Evolutionary conservation across 2,888 invertebrate genomes (phyloP).

Genomic region (Subacronicta megacephala): DNA sequence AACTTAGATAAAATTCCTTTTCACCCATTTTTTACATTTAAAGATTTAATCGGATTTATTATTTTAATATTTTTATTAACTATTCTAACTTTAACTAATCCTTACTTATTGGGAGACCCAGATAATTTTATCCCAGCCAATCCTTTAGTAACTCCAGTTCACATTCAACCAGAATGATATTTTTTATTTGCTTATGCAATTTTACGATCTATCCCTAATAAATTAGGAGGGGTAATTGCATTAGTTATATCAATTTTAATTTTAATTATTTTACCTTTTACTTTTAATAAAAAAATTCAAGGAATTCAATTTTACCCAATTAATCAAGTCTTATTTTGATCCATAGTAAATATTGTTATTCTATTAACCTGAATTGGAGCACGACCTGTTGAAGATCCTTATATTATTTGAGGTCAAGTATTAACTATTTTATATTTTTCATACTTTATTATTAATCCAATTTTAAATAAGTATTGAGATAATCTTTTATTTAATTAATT

Average conservation of each 20-base stretch:
- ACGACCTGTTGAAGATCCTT: slow-evolving; percentile 92
- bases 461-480: slow-evolving; percentile 88
- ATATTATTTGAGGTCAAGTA: slow-evolving; percentile 90
- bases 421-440: slow-evolving; percentile 90
- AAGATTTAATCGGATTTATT: slow-evolving; percentile 91
- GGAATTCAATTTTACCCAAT: slow-evolving; percentile 90
- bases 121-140: slow-evolving; percentile 94
- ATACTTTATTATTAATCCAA: slow-evolving; percentile 88
- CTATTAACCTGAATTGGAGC: slow-evolving; percentile 93
- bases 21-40: slow-evolving; percentile 91
- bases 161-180: slow-evolving; percentile 96
- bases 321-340: slow-evolving; percentile 91
- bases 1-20: slow-evolving; percentile 92
- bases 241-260: slow-evolving; percentile 91
- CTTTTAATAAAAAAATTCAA: slow-evolving; percentile 89
- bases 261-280: slow-evolving; percentile 90
- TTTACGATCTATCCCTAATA: slow-evolving; percentile 94
- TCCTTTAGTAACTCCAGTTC: slow-evolving; percentile 91
- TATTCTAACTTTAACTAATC: slow-evolving; percentile 86
- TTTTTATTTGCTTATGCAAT: slow-evolving; percentile 95
- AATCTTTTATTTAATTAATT: slow-evolving; percentile 85
- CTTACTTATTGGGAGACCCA: slow-evolving; percentile 91
- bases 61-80: slow-evolving; percentile 87
- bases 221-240: slow-evolving; percentile 93
- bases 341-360: slow-evolving; percentile 86